These are phyloP conservation scores for Andrena camellia DNA, from an alignment of 2,888 invertebrate genomes.

Conservation along the genomic window DNA sequence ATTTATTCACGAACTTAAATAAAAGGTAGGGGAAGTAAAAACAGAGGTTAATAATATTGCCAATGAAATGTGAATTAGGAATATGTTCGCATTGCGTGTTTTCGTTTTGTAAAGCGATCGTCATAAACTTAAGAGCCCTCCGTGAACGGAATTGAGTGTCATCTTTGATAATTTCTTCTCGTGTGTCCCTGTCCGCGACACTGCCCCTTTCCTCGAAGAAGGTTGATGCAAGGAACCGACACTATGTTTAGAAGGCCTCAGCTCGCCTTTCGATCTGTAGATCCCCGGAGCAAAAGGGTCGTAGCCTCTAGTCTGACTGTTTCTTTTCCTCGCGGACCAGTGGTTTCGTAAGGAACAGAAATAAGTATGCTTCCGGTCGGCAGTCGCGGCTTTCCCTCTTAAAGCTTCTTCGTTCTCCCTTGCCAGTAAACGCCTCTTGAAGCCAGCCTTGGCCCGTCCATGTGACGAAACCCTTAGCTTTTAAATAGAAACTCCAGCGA, in stretches of 20 bases:
- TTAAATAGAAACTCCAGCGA: conserved; percentile 47
- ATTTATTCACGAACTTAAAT: no score
- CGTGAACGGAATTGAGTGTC: neutral
- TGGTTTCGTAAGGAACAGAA: conserved; percentile 69
- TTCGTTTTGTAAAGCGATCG: no score
- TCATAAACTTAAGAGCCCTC: neutral
- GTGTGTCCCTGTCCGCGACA: neutral
- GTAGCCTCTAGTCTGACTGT: conserved; percentile 16
- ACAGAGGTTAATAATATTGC: no score
- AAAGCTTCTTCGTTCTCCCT: conserved; percentile 25
- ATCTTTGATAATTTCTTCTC: conserved; percentile 2
- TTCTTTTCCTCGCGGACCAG: conserved; percentile 2
- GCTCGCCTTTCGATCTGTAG: conserved; percentile 49
- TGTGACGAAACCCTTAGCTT: conserved; percentile 41
- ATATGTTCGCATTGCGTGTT: no score
- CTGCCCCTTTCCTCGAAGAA: neutral
- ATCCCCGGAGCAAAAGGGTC: conserved; percentile 43
- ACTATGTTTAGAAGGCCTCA: conserved; percentile 55
- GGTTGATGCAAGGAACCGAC: conserved; percentile 23
- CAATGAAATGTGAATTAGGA: no score
- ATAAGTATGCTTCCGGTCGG: conserved; percentile 71
- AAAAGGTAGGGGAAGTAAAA: no score
- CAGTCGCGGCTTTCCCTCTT: conserved; percentile 44
- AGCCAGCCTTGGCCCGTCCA: neutral
- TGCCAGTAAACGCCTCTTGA: conserved; percentile 27